Conservation (phyloP, 2,888 invertebrate genomes). For the Lasioglossum leucozonium region DNA sequence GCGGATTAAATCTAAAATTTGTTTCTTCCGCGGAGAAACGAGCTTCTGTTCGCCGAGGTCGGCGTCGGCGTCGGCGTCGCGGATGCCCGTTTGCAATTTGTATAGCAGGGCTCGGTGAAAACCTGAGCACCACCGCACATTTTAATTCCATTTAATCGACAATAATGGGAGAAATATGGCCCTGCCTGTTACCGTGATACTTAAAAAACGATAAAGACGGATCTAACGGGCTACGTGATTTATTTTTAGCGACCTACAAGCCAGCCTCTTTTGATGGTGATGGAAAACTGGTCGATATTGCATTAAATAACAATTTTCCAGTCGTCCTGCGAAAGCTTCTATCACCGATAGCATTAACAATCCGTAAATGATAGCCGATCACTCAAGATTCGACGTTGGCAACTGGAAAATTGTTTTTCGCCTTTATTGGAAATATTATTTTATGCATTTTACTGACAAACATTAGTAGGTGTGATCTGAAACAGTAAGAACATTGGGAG, state of each 20-base stretch:
- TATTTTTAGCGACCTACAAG: neutral
- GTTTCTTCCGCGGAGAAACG: neutral
- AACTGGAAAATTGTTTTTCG: neutral
- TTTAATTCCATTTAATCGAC: slow-evolving; percentile 8
- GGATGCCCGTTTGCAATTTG: slow-evolving; percentile 3
- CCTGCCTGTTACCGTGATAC: neutral
- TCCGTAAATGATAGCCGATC: neutral
- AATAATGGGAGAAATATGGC: neutral
- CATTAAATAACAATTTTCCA: neutral
- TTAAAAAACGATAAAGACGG: slow-evolving; percentile 10
- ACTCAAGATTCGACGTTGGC: neutral
- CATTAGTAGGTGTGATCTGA: too few relatives aligned
- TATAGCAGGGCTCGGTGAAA: neutral
- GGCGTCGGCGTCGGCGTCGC: neutral
- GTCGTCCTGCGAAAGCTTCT: neutral
- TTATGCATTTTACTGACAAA: too few relatives aligned
- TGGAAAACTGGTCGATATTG: neutral
- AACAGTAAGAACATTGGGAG: too few relatives aligned
- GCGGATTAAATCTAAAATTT: slow-evolving; percentile 21
- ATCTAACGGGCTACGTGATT: neutral
- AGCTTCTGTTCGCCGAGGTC: neutral
- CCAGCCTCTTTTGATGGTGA: neutral
- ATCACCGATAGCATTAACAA: neutral
- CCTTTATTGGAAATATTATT: neutral
- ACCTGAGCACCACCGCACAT: neutral